These are phyloP conservation scores for Psilopsiagon aurifrons DNA, from an alignment of 2,113 vertebrate genomes.

Conservation along the genomic window DNA sequence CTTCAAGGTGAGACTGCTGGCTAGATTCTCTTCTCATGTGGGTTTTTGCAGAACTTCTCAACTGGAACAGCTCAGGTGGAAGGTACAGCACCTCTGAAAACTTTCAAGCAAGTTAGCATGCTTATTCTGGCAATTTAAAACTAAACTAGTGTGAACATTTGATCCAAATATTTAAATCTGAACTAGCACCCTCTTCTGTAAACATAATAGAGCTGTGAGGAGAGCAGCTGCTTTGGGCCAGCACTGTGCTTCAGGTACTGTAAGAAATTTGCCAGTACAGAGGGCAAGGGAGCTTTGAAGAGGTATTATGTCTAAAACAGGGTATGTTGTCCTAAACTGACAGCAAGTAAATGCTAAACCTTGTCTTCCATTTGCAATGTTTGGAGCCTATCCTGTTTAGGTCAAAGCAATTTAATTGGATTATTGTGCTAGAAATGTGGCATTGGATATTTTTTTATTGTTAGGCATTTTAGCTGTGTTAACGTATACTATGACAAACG, in stretches of 20 bases:
- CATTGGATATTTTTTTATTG: background rate
- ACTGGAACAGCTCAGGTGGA: background rate
- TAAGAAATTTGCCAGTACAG: background rate
- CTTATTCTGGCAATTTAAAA: background rate
- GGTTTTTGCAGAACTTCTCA: rapidly evolving
- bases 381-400: background rate
- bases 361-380: background rate
- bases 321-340: background rate
- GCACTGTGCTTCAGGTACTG: background rate
- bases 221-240: background rate
- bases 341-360: background rate
- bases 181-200: background rate
- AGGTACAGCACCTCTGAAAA: background rate
- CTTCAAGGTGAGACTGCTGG: background rate
- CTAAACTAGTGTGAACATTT: background rate
- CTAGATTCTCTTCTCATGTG: background rate
- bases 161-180: background rate
- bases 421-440: background rate
- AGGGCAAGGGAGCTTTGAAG: background rate
- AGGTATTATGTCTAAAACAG: background rate
- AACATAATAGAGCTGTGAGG: background rate
- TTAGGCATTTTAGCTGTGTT: background rate
- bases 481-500: background rate
- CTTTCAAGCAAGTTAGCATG: background rate
- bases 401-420: background rate